Conservation (phyloP, 2,797 vertebrate genomes). For the Bradypodion pumilum region DNA sequence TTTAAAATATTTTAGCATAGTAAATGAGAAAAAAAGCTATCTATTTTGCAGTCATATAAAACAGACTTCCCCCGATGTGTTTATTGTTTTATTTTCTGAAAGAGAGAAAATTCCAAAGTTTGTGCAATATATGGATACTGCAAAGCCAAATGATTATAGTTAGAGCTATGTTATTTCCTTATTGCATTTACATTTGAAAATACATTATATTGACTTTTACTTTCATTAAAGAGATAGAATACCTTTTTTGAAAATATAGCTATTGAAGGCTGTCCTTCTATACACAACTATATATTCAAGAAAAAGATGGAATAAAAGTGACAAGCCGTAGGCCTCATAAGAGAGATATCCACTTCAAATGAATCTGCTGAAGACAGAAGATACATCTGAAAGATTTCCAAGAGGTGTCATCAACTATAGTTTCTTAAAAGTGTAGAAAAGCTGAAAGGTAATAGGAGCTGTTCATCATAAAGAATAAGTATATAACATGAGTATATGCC, state of each 20-base stretch:
- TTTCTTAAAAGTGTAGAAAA: background rate
- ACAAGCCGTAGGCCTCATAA: slow-evolving; percentile 43
- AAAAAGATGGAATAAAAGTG: slow-evolving; percentile 25
- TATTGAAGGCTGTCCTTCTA: slow-evolving; percentile 59
- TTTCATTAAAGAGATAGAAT: slow-evolving; percentile 71
- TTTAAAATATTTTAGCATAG: slow-evolving; percentile 70
- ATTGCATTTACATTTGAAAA: slow-evolving; percentile 62
- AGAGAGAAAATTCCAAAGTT: slow-evolving; percentile 64
- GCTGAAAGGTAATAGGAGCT: slow-evolving; percentile 24
- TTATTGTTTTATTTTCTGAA: slow-evolving; percentile 58
- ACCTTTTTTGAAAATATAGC: slow-evolving; percentile 43
- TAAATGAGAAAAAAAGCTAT: slow-evolving; percentile 33
- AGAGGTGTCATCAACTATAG: background rate
- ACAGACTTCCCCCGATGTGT: slow-evolving; percentile 52
- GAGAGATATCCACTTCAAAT: slow-evolving; percentile 31
- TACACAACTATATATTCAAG: slow-evolving; percentile 30
- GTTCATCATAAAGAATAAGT: slow-evolving; percentile 20
- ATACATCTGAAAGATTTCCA: background rate
- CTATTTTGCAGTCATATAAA: slow-evolving; percentile 59
- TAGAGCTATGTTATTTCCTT: slow-evolving; percentile 63
- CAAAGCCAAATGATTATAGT: slow-evolving; percentile 69
- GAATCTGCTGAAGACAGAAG: background rate
- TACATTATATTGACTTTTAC: slow-evolving; percentile 62
- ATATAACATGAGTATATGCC: background rate
- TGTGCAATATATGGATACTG: slow-evolving; percentile 68